A percentile compares a stretch with the other conserved stretches of the same genome.
These are phyloP conservation scores for Nasonovia ribisnigri DNA, from an alignment of 2,888 invertebrate genomes.

Conservation along the genomic window DNA sequence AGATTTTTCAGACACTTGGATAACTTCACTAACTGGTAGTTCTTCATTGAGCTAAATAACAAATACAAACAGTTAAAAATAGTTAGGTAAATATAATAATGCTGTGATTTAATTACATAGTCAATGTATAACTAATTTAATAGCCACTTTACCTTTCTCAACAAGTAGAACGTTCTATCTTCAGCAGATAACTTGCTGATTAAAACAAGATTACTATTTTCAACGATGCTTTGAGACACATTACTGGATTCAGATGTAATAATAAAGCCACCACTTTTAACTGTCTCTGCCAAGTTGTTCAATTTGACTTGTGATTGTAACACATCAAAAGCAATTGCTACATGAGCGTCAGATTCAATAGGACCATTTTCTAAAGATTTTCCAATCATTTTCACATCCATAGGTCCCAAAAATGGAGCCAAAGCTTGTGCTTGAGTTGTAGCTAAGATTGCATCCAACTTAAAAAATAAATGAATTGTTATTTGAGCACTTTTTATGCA, in stretches of 20 bases:
- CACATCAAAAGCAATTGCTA: constrained; percentile 78
- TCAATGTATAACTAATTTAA: neutral
- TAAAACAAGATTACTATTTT: constrained; percentile 72
- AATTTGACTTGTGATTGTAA: constrained; percentile 74
- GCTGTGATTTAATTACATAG: neutral
- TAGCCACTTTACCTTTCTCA: constrained; percentile 73
- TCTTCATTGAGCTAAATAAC: constrained; percentile 62
- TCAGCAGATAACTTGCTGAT: constrained; percentile 78
- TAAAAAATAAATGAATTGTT: constrained; percentile 64
- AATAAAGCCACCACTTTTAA: constrained; percentile 80
- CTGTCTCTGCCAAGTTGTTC: constrained; percentile 74
- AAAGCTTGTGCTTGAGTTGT: constrained; percentile 75
- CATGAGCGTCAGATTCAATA: constrained; percentile 78
- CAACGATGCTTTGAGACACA: constrained; percentile 68
- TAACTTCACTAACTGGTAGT: constrained; percentile 72
- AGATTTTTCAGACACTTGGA: constrained; percentile 79
- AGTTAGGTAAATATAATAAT: neutral
- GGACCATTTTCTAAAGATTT: constrained; percentile 76
- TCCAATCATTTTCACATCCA: constrained; percentile 76
- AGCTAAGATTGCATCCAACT: constrained; percentile 75
- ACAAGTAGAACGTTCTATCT: constrained; percentile 77
- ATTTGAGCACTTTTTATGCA: neutral
- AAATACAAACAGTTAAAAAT: constrained; percentile 40
- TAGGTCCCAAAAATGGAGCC: constrained; percentile 74
- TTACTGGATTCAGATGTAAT: constrained; percentile 76